phyloP scores from a whole-genome alignment of 2,113 vertebrate genomes.

The Xyrauchen texanus region DNA sequence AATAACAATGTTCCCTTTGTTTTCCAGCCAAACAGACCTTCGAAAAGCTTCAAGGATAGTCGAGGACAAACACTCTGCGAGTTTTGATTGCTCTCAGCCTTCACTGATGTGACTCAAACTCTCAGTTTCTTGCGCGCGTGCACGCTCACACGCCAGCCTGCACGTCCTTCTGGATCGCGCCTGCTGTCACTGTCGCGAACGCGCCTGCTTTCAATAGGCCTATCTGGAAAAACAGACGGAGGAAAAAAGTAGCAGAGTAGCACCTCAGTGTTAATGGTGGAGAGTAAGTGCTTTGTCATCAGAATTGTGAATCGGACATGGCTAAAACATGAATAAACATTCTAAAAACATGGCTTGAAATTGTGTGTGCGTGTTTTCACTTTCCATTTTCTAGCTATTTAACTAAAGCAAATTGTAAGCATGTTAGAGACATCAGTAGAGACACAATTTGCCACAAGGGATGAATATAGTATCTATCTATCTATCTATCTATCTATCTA shows the following conservation, averaged over 20 bases:
- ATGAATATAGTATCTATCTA: too few species aligned
- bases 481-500: too few species aligned
- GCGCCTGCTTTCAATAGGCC: slow-evolving; percentile 13
- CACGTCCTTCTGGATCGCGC: not conserved
- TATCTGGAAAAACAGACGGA: not conserved
- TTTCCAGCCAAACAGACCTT: not conserved
- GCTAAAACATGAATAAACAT: too few species aligned
- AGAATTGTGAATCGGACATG: too few species aligned
- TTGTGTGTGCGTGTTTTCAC: too few species aligned
- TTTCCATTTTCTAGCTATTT: too few species aligned
- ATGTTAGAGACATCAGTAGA: too few species aligned
- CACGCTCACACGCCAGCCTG: not conserved
- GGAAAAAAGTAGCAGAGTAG: not conserved
- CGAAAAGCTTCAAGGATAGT: slow-evolving; percentile 14
- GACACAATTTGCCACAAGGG: too few species aligned
- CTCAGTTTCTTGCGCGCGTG: slow-evolving; percentile 10
- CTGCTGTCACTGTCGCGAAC: not conserved
- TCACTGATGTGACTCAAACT: slow-evolving; percentile 25
- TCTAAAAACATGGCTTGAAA: too few species aligned
- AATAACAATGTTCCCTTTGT: slow-evolving; percentile 9
- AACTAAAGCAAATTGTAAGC: too few species aligned
- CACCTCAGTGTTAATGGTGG: too few species aligned
- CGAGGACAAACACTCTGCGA: slow-evolving; percentile 25
- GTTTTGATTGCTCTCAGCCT: slow-evolving; percentile 12
- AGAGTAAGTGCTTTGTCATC: too few species aligned